Base-by-base conservation (phyloP, 53 echinoderm and acorn worm genomes). In the Holothuria scabra region DNA sequence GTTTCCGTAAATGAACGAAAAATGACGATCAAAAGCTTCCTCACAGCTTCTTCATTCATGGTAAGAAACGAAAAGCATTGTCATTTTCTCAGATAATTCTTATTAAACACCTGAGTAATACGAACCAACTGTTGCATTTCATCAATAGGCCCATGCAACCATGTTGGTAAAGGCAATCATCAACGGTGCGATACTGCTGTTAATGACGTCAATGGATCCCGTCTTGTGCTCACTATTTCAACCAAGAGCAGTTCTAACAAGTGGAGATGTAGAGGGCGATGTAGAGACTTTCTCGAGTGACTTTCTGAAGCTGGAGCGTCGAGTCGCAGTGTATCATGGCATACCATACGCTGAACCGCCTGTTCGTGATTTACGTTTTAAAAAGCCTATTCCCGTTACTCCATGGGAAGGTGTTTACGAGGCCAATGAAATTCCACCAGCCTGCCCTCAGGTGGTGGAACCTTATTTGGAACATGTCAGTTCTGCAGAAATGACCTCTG, bases 291-390 rank as follows among this genome's bases (percentile, higher is more conserved):
- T 76, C 28, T 52, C 76, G 52, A 76, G 56, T 29, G 76, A 76
- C 25, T 76, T 76, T 28, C 23, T 76, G 56, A 29, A 25, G 8
- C 46, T 82, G 4, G 88, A 76, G 0, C 33, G 74, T 10, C 76
- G 84, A 52, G 92, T 90, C 0, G 78, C 74, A 29, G 88, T 87
- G 7, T 97, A 79, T 38, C 90, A 92, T 19, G 97, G 97, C 31
- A 90, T 97, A 46, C 97, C 97, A 8, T 97, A 86, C 81, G 97
- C 90, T 14, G 84, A 87, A 57, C 90, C 92, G 21, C 97, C 97
- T 4, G 85, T 91, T n/a, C 90, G 92, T 0, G 70, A 67, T 5
- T 61, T 71, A 34, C 83, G 97, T 10, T 97, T 92, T 58, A 83
- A 86, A 76, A 88, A 58, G 3, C 82, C 97, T 30, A 83, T 78